phyloP scores from a whole-genome alignment of 2,113 vertebrate genomes.

The Nothoprocta pentlandii region DNA sequence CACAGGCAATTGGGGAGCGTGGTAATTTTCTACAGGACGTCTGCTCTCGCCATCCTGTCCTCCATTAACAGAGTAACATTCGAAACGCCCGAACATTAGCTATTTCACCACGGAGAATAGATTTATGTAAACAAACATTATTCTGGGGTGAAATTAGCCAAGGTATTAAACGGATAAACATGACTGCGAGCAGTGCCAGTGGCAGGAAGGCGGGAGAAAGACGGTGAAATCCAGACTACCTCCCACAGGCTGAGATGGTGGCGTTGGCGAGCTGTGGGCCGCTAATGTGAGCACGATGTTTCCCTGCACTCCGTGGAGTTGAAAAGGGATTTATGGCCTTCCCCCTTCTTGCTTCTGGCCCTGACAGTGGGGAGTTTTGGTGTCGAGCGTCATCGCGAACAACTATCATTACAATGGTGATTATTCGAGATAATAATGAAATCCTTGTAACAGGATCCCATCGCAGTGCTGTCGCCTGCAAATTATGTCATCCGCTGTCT shows the following conservation, averaged over 20 bases:
- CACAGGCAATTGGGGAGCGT: conserved; percentile 27
- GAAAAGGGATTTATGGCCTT: conserved; percentile 51
- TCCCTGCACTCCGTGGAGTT: conserved; percentile 28
- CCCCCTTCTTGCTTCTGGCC: conserved; percentile 30
- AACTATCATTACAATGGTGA: conserved; percentile 47
- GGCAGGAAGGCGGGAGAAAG: not conserved
- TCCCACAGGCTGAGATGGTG: not conserved
- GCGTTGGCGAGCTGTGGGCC: conserved; percentile 18
- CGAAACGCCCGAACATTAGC: not conserved
- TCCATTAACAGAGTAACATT: conserved; percentile 41
- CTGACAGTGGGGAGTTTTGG: not conserved
- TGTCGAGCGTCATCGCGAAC: conserved; percentile 22
- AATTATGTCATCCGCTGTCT: conserved; percentile 33
- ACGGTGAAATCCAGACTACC: not conserved
- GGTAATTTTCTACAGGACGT: conserved; percentile 65
- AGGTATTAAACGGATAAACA: conserved; percentile 50
- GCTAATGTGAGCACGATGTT: not conserved
- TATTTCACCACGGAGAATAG: conserved; percentile 40
- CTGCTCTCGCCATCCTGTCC: conserved; percentile 34
- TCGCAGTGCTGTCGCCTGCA: not conserved
- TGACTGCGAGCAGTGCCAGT: not conserved
- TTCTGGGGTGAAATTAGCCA: conserved; percentile 68
- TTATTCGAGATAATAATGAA: conserved; percentile 71
- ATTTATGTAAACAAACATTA: conserved; percentile 69
- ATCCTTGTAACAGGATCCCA: conserved; percentile 2